phyloP scores from a whole-genome alignment of 2,113 vertebrate species.

The Isurus oxyrinchus region DNA sequence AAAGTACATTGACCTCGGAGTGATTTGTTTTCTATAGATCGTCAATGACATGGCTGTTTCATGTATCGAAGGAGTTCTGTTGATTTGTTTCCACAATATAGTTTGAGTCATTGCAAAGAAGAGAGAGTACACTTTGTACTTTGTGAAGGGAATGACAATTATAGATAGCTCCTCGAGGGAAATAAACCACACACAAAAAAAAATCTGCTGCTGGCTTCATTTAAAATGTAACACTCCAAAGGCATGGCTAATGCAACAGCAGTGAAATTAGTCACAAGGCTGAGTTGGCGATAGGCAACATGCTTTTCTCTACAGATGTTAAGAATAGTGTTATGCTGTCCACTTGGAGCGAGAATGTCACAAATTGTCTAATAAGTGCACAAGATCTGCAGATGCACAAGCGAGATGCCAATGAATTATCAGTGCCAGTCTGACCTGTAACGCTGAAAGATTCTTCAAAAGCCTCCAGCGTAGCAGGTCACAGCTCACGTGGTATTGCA shows the following conservation, averaged over 20 bases:
- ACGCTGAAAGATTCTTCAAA: neutral
- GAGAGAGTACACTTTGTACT: slow-evolving; percentile 23
- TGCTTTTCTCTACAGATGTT: neutral
- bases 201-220: neutral
- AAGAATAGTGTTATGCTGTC: neutral
- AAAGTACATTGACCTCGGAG: neutral
- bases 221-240: slow-evolving; percentile 16
- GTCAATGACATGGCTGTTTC: neutral
- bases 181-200: slow-evolving; percentile 6
- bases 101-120: neutral
- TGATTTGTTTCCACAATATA: neutral
- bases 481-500: neutral
- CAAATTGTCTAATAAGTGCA: neutral
- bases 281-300: neutral
- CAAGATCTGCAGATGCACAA: neutral
- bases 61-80: neutral
- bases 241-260: neutral
- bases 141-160: slow-evolving; percentile 22
- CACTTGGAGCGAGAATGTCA: neutral
- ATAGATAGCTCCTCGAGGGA: neutral
- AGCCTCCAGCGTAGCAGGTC: neutral
- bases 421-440: neutral
- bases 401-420: neutral
- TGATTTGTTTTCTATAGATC: neutral
- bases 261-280: slow-evolving; percentile 3